Conservation (phyloP, 1,140 invertebrate species). For the Drosophila bipectinata region DNA sequence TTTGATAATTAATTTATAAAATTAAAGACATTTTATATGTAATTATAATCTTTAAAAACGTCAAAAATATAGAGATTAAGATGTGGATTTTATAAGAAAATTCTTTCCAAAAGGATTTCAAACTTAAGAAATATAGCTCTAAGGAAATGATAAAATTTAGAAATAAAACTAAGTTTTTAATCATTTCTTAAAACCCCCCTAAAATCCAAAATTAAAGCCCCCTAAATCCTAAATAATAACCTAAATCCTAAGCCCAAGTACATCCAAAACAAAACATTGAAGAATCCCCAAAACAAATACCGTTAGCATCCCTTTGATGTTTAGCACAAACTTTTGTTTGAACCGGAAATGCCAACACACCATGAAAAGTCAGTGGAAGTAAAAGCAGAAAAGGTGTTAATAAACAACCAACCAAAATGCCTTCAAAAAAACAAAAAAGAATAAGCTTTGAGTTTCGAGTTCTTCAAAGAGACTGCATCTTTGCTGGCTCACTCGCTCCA, state of each 20-base stretch:
- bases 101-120: too few relatives aligned
- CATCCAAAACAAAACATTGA: background rate
- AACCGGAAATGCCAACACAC: constrained; percentile 10
- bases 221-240: background rate
- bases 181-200: too few relatives aligned
- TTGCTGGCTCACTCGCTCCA: background rate
- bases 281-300: background rate
- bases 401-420: constrained; percentile 77
- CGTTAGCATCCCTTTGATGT: constrained; percentile 10
- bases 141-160: too few relatives aligned
- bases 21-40: too few relatives aligned
- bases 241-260: background rate
- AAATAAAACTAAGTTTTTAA: too few relatives aligned
- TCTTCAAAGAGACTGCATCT: constrained; percentile 20
- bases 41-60: too few relatives aligned
- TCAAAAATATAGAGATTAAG: too few relatives aligned
- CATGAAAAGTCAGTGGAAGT: constrained; percentile 29
- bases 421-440: constrained; percentile 26
- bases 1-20: too few relatives aligned
- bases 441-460: constrained; percentile 14
- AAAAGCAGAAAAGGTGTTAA: constrained; percentile 61
- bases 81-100: too few relatives aligned
- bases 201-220: too few relatives aligned
- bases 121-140: too few relatives aligned
- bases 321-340: constrained; percentile 9